Evolutionary conservation across 2,888 invertebrate species (phyloP), one percentile per base, ranked within the genome.

Genomic region (Danaus chrysippus): DNA sequence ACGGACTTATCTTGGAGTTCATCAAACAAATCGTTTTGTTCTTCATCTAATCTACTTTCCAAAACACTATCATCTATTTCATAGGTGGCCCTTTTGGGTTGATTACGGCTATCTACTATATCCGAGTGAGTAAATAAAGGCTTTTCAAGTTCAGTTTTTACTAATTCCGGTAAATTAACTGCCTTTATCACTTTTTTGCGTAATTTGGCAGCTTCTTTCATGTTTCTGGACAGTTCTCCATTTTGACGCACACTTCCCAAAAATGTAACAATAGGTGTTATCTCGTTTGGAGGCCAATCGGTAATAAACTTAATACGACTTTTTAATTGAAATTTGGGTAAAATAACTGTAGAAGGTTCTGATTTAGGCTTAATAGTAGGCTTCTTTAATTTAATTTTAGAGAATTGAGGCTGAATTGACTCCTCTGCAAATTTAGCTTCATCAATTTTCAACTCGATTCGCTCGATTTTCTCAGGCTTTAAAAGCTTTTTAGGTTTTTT

Each of bases 281-380:
- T 78, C 46, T 91, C 81, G 64, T 91, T 82, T 3, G 95, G 93
- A 12, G 95, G 93, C 90, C 93, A 95, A 65, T 94, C 93, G 56
- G 88, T 81, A 12, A 92, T 66, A 70, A 92, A 92, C 56, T 85
- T 92, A 10, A 96, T 94, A 68, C 94, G 92, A 77, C 95, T 96
- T 75, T 95, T 95, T 0, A 96, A 83, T 74, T 94, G 92, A 67
- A 95, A 92, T 77, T 94, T 95, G 0, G 94, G 95, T 58, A 95
- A 82, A 66, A 83, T 82, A 0, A 86, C 75, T 42, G 80, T 68
- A 11, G 83, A 70, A 10, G 78, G 70, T 55, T 91, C 91, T 72
- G 85, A 82, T 72, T 93, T 92, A 9, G 92, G 84, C 67, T 92
- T 87, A 0, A 84, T 73, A 1, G 87, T 72, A 3, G 92, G 83